Evolutionary conservation across 2,797 vertebrate species (phyloP).

Genomic region (Nannoperca obscura): DNA sequence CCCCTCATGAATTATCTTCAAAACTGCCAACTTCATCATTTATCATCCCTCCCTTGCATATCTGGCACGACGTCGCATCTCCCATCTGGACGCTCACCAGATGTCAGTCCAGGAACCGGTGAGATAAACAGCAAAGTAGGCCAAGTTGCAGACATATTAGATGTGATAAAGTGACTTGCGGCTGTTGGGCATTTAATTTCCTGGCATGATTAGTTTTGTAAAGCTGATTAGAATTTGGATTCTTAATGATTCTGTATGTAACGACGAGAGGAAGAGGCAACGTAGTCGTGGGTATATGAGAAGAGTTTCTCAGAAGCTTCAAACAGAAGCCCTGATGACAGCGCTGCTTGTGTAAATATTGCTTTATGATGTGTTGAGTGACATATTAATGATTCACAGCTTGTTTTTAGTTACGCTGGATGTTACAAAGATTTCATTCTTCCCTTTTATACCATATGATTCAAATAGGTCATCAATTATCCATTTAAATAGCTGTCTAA

Average conservation of each 20-base stretch:
- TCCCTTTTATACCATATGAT: neutral
- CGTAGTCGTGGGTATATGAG: neutral
- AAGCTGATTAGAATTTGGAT: slow-evolving; percentile 31
- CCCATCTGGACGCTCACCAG: slow-evolving; percentile 27
- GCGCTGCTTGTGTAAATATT: neutral
- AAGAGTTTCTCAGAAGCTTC: neutral
- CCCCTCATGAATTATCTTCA: slow-evolving; percentile 38
- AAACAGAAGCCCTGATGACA: neutral
- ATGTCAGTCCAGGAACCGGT: slow-evolving; percentile 35
- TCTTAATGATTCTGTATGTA: slow-evolving; percentile 25
- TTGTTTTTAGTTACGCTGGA: neutral
- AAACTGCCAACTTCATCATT: slow-evolving; percentile 27
- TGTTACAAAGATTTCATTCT: neutral
- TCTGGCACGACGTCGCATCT: slow-evolving; percentile 6
- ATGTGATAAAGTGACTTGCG: slow-evolving; percentile 36
- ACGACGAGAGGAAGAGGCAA: neutral
- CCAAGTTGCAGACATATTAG: slow-evolving; percentile 36
- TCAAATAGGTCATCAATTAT: neutral
- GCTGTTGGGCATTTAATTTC: slow-evolving; percentile 44
- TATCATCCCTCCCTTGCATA: slow-evolving; percentile 19
- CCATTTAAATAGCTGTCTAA: neutral
- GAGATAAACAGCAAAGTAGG: slow-evolving; percentile 47
- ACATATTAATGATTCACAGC: neutral
- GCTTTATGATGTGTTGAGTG: neutral
- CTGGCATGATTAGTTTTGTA: slow-evolving; percentile 24